Conservation (phyloP, 2,113 vertebrate species). For the Callionymus lyra region DNA sequence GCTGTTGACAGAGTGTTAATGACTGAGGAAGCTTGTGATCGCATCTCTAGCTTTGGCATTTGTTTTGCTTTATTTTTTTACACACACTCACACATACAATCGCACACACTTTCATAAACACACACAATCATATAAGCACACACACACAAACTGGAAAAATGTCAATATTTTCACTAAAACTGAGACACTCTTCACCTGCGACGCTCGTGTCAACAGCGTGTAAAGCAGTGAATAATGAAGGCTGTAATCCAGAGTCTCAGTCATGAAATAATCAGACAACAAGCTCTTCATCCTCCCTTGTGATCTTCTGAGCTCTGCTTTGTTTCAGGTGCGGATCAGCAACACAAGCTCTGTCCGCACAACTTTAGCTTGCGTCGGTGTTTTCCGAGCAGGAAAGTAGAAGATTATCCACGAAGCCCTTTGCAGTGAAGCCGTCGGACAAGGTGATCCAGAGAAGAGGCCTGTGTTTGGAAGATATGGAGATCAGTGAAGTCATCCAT, state of each 20-base stretch:
- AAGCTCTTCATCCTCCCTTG: constrained; percentile 1
- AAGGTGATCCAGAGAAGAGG: constrained; percentile 52
- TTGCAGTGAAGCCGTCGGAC: constrained; percentile 31
- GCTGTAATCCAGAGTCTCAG: constrained; percentile 6
- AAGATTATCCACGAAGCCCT: constrained; percentile 39
- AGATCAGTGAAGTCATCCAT: constrained; percentile 57
- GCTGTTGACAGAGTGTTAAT: no score
- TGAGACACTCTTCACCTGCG: no score
- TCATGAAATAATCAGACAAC: constrained; percentile 21
- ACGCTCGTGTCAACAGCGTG: no score
- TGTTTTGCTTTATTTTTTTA: no score
- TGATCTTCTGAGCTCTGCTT: constrained; percentile 9
- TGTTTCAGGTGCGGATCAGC: constrained; percentile 21
- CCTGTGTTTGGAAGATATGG: constrained; percentile 54
- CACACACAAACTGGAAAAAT: no score
- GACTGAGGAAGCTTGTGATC: no score
- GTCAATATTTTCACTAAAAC: no score
- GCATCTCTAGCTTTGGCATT: no score
- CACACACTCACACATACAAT: no score
- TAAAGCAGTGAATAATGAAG: no score
- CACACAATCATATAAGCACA: no score
- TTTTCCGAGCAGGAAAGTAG: constrained; percentile 22
- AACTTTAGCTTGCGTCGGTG: constrained; percentile 9
- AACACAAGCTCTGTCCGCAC: constrained; percentile 11
- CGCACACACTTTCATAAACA: no score